Evolutionary conservation across 2,113 vertebrate genomes (phyloP), one percentile per base, ranked within the genome.

Genomic region (Eclectus roratus): DNA sequence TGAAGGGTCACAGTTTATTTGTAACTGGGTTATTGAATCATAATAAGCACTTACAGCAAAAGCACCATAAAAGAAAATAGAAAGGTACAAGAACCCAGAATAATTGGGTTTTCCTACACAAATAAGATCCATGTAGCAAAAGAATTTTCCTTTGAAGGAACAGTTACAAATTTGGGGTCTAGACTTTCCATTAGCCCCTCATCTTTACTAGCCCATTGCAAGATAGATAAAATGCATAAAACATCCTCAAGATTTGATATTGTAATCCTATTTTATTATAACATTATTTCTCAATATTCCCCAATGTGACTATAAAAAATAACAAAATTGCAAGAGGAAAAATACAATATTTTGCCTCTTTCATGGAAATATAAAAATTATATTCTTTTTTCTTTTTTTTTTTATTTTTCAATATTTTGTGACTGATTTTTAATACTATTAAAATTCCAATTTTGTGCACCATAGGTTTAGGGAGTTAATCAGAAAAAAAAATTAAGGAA

Each of bases 61-160:
- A 71, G 92, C 80, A 41, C 64, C 77, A 55, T 52, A 56, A 86
- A 83, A 88, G 82, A 31, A 31, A 55, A 27, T 29, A 50, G 78
- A 23, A 43, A 73, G 85, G 52, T 27, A 19, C 81, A 39, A 49
- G 92, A 41, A 69, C 47, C 88, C 76, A 3, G 21, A 17, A 76
- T 83, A 93, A 97, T 90, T 94, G 95, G 82, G 92, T 85, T 96
- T 96, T 85, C 88, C 88, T 80, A 9, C 74, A 52, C 58, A 56
- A 78, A 90, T 25, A 78, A 66, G 78, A 72, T 72, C 89, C 63
- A 1, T 7, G 53, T 7, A 49, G 88, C 71, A 25, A 2, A 27
- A 90, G 37, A 78, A 11, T 91, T 76, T 87, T 52, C 73, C 63
- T 95, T 91, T 81, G 95, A 91, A 94, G 83, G 23, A 41, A 3